These are phyloP conservation scores for Mola mola DNA, from an alignment of 2,113 vertebrate species.

Conservation along the genomic window DNA sequence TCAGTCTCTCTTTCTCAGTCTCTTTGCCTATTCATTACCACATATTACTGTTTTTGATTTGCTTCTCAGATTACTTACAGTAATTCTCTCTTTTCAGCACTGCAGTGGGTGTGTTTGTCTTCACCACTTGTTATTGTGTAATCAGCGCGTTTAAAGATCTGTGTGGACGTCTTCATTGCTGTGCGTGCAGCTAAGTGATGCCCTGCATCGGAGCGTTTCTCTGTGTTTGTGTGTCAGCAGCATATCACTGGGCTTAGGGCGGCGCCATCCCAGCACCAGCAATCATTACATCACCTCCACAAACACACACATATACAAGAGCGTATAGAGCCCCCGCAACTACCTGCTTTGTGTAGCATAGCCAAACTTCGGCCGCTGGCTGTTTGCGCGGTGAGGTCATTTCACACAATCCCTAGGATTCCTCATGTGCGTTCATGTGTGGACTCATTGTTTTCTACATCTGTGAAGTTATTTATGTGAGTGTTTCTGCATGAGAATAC, in stretches of 20 bases:
- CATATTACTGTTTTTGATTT: slow-evolving; percentile 50
- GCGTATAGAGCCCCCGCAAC: slow-evolving; percentile 39
- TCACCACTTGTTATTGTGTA: slow-evolving; percentile 43
- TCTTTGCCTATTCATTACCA: slow-evolving; percentile 38
- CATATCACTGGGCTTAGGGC: slow-evolving; percentile 59
- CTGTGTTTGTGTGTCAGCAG: slow-evolving; percentile 60
- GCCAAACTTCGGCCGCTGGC: slow-evolving; percentile 50
- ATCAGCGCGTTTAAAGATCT: slow-evolving; percentile 51
- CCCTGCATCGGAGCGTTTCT: slow-evolving; percentile 59
- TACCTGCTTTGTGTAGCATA: slow-evolving; percentile 65
- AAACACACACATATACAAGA: slow-evolving; percentile 31
- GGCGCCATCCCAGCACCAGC: slow-evolving; percentile 52
- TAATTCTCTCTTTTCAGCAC: slow-evolving; percentile 36
- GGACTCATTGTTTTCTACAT: slow-evolving; percentile 47
- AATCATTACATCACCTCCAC: slow-evolving; percentile 67
- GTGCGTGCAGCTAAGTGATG: slow-evolving; percentile 46
- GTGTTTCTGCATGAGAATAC: neutral
- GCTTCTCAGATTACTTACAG: slow-evolving; percentile 16
- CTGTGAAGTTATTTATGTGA: slow-evolving; percentile 23
- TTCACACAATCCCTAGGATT: slow-evolving; percentile 50
- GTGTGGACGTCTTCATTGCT: slow-evolving; percentile 23
- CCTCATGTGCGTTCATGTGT: slow-evolving; percentile 36
- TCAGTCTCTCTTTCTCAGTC: slow-evolving; percentile 12
- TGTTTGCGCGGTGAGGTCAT: slow-evolving; percentile 65
- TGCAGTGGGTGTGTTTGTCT: slow-evolving; percentile 35